A percentile compares a stretch with the other conserved stretches of the same genome.
phyloP scores from a whole-genome alignment of 1,140 invertebrate genomes.

The Harpegnathos saltator region DNA sequence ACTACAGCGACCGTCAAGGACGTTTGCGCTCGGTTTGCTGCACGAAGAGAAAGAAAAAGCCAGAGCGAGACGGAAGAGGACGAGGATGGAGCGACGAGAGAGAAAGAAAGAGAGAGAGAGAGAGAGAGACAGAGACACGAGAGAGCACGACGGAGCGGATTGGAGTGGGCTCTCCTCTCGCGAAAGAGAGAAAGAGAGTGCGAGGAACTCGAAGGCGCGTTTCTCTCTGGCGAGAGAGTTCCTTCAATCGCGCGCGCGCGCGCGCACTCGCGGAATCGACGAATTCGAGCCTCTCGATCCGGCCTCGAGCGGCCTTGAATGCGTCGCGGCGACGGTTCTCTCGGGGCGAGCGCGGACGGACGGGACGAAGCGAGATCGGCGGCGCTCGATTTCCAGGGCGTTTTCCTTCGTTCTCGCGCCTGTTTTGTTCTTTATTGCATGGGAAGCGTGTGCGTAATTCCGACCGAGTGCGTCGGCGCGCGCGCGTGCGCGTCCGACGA shows the following conservation, averaged over 20 bases:
- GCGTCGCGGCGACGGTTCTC: slow-evolving; percentile 28
- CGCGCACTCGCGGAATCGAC: slow-evolving; percentile 58
- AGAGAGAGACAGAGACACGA: slow-evolving; percentile 30
- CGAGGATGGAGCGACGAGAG: no score
- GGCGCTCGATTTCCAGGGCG: slow-evolving; percentile 52
- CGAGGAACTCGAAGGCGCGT: slow-evolving; percentile 12
- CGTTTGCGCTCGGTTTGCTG: slow-evolving; percentile 62
- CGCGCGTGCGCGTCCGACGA: neutral
- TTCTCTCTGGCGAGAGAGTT: slow-evolving; percentile 6
- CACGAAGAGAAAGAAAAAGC: slow-evolving; percentile 32
- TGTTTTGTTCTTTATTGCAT: neutral
- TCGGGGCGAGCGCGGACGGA: neutral
- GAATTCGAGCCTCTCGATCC: slow-evolving; percentile 74
- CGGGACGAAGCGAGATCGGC: slow-evolving; percentile 56
- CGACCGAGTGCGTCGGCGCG: no score
- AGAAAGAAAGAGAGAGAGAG: slow-evolving; percentile 1
- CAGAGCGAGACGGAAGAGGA: slow-evolving; percentile 20
- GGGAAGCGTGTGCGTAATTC: neutral
- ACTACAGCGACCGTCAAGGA: slow-evolving; percentile 73
- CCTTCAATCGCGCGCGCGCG: slow-evolving; percentile 42
- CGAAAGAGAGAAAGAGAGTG: slow-evolving; percentile 33
- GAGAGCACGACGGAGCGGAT: neutral
- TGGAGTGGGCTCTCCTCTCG: slow-evolving; percentile 3
- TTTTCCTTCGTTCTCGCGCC: neutral
- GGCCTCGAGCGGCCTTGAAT: slow-evolving; percentile 74